Evolutionary conservation across 2,888 invertebrate species (phyloP), one percentile per base, ranked within the genome.

Genomic region (Strigamia crassipes): DNA sequence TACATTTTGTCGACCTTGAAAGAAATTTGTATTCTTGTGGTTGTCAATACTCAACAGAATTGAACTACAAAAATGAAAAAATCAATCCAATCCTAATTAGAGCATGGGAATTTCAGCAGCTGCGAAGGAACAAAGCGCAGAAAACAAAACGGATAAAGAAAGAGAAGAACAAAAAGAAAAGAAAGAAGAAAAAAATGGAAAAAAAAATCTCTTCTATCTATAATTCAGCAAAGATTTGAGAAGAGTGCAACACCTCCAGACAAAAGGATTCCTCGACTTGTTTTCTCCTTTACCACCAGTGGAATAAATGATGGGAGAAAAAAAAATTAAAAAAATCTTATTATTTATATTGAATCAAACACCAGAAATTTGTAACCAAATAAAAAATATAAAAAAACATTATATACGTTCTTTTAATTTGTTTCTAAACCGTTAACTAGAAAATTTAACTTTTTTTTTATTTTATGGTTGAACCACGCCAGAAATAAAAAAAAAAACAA

Each of bases 1-100:
- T 12, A 23, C 23, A 51, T 66, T 66, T 66, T 12, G 66, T 23
- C 12, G 23, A 23, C 23, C 27, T 66, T 27, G 23, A 21, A 66
- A 66, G 66, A 66, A 66, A 66, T 66, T 27, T 27, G 27, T 27
- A 1, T 27, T 27, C 27, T 3, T 3, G 27, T 27, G 27, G 27
- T 27, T 38, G 38, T 38, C 38, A 38, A 38, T 38, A 6, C 38
- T 38, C 38, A 38, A 38, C 38, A 38, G 10, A 38, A 38, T 38
- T 73, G 73, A 73, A 73, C 73, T 73, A 73, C 27, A 73, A 73
- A 73, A 73, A 73, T 73, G 31, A 73, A 73, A 73, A 31, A 73
- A 73, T 73, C 73, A 73, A 31, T 73, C 73, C 73, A 73, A 73
- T 73, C 73, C 73, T 73, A 73, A 73, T 73, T 73, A 73, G 73